Evolutionary conservation across 2,113 vertebrate genomes (phyloP).

Genomic region (Solea senegalensis): DNA sequence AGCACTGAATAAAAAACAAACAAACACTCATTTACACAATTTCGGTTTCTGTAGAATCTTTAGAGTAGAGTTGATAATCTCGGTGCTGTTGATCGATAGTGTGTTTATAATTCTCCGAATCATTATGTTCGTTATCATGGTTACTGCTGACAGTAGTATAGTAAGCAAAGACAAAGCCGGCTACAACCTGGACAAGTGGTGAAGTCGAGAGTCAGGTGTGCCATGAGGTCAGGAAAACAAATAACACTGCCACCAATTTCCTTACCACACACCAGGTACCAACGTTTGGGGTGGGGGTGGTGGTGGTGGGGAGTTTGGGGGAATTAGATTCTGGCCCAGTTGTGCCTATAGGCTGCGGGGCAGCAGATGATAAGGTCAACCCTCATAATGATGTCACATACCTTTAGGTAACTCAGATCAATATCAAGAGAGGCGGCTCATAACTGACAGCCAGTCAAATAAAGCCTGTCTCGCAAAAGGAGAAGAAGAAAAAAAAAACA

Average conservation of each 20-base stretch:
- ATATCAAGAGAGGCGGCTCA: constrained; percentile 71
- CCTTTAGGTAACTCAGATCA: constrained; percentile 82
- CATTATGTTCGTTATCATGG: background rate
- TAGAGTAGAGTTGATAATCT: background rate
- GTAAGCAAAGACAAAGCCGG: constrained; percentile 17
- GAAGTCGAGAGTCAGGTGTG: constrained; percentile 60
- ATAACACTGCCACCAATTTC: constrained; percentile 78
- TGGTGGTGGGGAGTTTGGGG: background rate
- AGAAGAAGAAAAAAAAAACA: constrained; percentile 25
- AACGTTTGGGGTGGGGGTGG: constrained; percentile 46
- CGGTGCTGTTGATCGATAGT: background rate
- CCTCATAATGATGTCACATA: constrained; percentile 85
- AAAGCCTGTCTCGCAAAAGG: constrained; percentile 67
- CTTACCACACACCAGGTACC: constrained; percentile 68
- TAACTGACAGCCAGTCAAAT: constrained; percentile 81
- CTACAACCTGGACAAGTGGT: constrained; percentile 28
- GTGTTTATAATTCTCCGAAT: background rate
- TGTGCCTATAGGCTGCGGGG: constrained; percentile 74
- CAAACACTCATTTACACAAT: too few relatives aligned
- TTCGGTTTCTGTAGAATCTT: too few relatives aligned
- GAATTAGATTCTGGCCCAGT: constrained; percentile 59
- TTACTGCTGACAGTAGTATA: background rate
- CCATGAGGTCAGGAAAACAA: constrained; percentile 81
- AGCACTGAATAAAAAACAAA: too few relatives aligned
- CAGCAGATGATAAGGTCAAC: constrained; percentile 81